Base-by-base conservation (phyloP, 92 coral and sea anemone genomes). In the Bergia puertoricense region DNA sequence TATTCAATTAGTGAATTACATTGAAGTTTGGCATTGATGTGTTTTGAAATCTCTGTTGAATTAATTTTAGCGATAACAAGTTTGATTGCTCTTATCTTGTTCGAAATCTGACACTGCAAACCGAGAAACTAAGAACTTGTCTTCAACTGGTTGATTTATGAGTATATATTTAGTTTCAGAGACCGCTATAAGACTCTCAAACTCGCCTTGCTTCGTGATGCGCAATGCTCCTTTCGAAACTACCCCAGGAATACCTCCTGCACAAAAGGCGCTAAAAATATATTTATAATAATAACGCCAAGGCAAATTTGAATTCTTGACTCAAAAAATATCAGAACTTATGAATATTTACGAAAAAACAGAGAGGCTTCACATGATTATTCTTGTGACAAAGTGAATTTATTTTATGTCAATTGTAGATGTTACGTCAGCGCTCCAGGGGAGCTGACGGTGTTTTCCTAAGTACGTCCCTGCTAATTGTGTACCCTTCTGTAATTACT, bases 101-200 rank as follows among this genome's bases (percentile, higher is more conserved):
- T 82, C 87, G 36, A 39, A 42, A 91, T 91, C 93, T 91, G 82
- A 89, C 93, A 71, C 89, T 69, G 78, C 44, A 51, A 39, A 91
- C 91, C 91, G 45, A 80, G 67, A 76, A 74, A 43, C 82, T 69
- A 85, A 91, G 85, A 11, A 51, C 72, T 84, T 69, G 87, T 84
- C 87, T 84, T 84, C 87, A 84, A 72, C 37, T 38, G 22, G 54
- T 45, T 38, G 87, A 72, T 71, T 45, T 84, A 71, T 16, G 87
- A 71, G 79, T 69, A 84, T 72, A 46, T 71, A 84, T 84, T 84
- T 73, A 14, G 65, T 48, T 84, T 16, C 71, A 48, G 68, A 84
- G 87, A 46, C 78, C 76, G 77, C 48, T 66, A 66, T 43, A 39
- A 20, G 15, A 40, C 6, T 18, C 11, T 62, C 23, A 14, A 62